These are phyloP conservation scores for Sarcophaga carnaria DNA, from an alignment of 2,888 invertebrate species.

Conservation along the genomic window DNA sequence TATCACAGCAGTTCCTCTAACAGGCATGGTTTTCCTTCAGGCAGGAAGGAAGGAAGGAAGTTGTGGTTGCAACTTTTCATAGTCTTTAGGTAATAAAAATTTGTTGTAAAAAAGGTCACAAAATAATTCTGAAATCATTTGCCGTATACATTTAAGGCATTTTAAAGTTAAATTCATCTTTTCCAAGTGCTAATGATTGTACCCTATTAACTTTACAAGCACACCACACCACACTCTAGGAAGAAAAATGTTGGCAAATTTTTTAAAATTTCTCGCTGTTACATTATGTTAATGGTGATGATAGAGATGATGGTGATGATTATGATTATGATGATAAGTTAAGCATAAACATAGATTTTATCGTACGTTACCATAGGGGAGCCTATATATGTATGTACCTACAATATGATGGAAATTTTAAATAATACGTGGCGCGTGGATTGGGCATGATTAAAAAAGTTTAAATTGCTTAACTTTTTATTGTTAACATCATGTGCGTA, in stretches of 20 bases:
- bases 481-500: too few species aligned
- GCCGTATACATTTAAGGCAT: constrained; percentile 10
- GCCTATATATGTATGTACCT: too few species aligned
- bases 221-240: not conserved
- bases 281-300: constrained; percentile 8
- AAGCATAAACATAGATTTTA: not conserved
- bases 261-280: constrained; percentile 41
- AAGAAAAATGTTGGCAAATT: constrained; percentile 21
- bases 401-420: too few species aligned
- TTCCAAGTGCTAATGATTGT: not conserved
- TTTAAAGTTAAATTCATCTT: not conserved
- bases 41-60: too few species aligned
- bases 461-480: constrained; percentile 16
- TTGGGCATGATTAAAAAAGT: too few species aligned
- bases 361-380: too few species aligned
- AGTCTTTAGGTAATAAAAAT: not conserved
- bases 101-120: too few species aligned
- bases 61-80: not conserved
- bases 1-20: not conserved
- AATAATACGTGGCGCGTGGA: too few species aligned
- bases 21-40: not conserved
- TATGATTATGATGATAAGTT: not conserved
- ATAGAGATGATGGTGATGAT: not conserved
- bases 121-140: constrained; percentile 3
- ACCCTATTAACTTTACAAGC: constrained; percentile 10